Conservation (phyloP, 2,888 invertebrate species). For the Melieria omissa region DNA sequence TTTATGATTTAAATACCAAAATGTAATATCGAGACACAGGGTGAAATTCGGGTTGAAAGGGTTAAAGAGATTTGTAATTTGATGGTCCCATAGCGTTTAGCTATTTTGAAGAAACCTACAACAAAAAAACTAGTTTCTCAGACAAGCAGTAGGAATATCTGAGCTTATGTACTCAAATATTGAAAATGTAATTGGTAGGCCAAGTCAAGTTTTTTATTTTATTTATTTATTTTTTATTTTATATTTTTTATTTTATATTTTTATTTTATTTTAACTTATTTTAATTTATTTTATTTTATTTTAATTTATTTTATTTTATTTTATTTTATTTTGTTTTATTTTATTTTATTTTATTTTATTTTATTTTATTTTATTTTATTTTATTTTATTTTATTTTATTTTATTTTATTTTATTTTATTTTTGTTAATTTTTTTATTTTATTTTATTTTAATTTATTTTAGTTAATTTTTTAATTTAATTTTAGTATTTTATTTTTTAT, state of each 20-base stretch:
- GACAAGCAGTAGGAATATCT: too few species aligned
- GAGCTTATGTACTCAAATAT: too few species aligned
- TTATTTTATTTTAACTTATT: background rate
- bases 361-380: conserved; percentile 12
- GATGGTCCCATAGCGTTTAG: too few species aligned
- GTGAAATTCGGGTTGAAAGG: too few species aligned
- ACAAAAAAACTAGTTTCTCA: too few species aligned
- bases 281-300: conserved; percentile 1
- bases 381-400: background rate
- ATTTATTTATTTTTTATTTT: background rate
- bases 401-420: conserved; percentile 2
- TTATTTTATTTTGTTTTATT: background rate
- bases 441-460: too few species aligned
- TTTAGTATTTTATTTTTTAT: background rate
- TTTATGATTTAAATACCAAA: too few species aligned
- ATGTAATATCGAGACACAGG: too few species aligned
- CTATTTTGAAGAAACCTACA: too few species aligned
- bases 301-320: background rate
- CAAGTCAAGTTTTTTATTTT: background rate
- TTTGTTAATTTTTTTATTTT: too few species aligned
- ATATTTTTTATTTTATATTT: background rate
- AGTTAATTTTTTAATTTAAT: too few species aligned
- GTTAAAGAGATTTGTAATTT: too few species aligned
- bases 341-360: background rate
- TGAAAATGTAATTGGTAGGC: background rate